Evolutionary conservation across 1,140 invertebrate genomes (phyloP).

Genomic region (Drosophila obscura): DNA sequence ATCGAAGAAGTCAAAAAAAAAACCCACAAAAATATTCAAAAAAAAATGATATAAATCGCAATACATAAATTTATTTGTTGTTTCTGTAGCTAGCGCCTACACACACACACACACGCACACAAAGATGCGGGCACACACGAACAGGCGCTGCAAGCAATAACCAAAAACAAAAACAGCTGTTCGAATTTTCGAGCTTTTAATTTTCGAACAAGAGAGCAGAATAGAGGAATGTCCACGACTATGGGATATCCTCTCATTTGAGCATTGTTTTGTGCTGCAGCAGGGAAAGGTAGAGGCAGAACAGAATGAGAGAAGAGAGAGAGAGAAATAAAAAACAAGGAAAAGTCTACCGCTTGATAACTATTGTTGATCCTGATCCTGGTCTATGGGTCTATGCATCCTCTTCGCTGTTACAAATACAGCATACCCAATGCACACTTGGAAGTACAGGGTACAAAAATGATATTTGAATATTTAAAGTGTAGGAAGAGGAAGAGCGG

Average conservation of each 20-base stretch:
- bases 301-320: too few species aligned
- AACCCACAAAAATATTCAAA: slow-evolving; percentile 50
- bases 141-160: too few species aligned
- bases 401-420: too few species aligned
- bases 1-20: slow-evolving; percentile 29
- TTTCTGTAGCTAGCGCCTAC: slow-evolving; percentile 56
- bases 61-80: slow-evolving; percentile 22
- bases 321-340: too few species aligned
- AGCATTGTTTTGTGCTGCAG: too few species aligned
- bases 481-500: slow-evolving; percentile 25
- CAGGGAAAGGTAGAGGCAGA: too few species aligned
- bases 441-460: slow-evolving; percentile 13
- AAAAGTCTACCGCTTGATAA: too few species aligned
- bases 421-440: too few species aligned
- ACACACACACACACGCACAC: slow-evolving; percentile 30
- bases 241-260: too few species aligned
- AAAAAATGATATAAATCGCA: slow-evolving; percentile 65
- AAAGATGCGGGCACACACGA: slow-evolving; percentile 7
- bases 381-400: too few species aligned
- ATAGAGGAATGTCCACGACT: too few species aligned
- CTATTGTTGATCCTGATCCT: too few species aligned
- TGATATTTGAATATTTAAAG: slow-evolving; percentile 75
- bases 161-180: slow-evolving; percentile 43
- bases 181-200: slow-evolving; percentile 71
- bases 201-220: slow-evolving; percentile 50